These are phyloP conservation scores for Euwallacea similis DNA, from an alignment of 1,140 invertebrate species.

Conservation along the genomic window DNA sequence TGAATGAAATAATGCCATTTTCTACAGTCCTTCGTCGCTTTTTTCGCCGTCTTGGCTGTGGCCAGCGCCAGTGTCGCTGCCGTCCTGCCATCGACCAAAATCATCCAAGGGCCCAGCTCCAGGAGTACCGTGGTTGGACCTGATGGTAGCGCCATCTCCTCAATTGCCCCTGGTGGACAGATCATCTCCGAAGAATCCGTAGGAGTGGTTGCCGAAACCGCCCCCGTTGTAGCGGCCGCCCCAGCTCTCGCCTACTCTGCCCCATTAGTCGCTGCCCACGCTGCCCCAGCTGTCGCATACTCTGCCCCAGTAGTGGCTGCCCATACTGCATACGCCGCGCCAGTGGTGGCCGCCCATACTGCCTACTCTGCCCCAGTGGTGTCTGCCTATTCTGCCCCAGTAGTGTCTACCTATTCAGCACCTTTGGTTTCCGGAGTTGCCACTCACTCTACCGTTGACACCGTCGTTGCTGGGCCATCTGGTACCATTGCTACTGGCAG, in stretches of 20 bases:
- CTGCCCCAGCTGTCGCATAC: constrained; percentile 21
- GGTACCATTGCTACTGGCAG: constrained; percentile 38
- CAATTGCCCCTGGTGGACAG: constrained; percentile 41
- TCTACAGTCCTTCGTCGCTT: constrained; percentile 2
- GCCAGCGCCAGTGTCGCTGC: constrained; percentile 38
- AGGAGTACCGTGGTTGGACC: constrained; percentile 43
- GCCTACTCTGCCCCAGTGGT: constrained; percentile 9
- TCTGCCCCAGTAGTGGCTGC: constrained; percentile 25
- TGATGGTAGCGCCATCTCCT: constrained; percentile 44
- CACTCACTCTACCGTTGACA: constrained; percentile 11
- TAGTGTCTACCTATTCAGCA: constrained; percentile 10
- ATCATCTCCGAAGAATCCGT: constrained; percentile 39
- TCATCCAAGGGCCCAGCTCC: constrained; percentile 45
- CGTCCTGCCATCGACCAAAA: constrained; percentile 34
- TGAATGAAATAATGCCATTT: too few relatives aligned
- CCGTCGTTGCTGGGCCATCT: constrained; percentile 37
- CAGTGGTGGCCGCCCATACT: constrained; percentile 28
- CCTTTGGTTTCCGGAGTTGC: constrained; percentile 7
- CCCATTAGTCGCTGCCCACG: constrained; percentile 25
- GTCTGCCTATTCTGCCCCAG: constrained; percentile 16
- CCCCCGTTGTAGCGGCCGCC: constrained; percentile 24
- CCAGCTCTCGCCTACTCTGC: constrained; percentile 4
- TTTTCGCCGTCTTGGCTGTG: constrained; percentile 30
- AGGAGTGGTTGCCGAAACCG: constrained; percentile 34
- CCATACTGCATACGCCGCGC: constrained; percentile 17